Base-by-base conservation (phyloP, 2,797 vertebrate genomes). In the Melanogrammus aeglefinus region DNA sequence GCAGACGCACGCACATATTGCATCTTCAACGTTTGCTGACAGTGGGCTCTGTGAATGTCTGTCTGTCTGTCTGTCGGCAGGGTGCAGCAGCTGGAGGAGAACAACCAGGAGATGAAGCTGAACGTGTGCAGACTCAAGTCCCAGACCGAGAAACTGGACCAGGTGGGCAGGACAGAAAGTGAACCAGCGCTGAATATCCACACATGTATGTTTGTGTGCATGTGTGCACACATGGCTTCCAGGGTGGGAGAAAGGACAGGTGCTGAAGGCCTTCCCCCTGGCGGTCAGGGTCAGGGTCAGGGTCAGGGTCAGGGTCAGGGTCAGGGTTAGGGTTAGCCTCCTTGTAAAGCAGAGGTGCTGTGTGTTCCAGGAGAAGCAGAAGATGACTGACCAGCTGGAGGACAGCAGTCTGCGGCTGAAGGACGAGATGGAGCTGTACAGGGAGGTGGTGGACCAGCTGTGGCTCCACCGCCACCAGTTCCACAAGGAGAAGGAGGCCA, bases 401-500 rank as follows among this genome's bases (percentile, higher is more conserved):
- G 98, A 99, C 92, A 96, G 96, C 0, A 96, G 96, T 63, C 90
- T 99, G 85, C 93, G 97, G 27, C 94, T 99, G 86, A 97, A 96
- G 85, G 98, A 99, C 0, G 98, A 99, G 93, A 97, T 96, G 95
- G 97, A 99, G 80, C 88, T 99, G 76, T 97, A 99, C 92, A 96
- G 96, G 87, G 97, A 96, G 86, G 95, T 99, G 91, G 96, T 98
- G 96, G 97, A 98, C 90, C 99, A 98, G 86, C 92, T 99, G 75
- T 93, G 96, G 79, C 96, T 97, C 69, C 98, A 97, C 92, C 94
- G 97, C 66, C 94, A 96, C 0, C 95, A 97, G 72, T 98, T 97
- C 84, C 96, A 98, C 90, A 97, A 95, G 88, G 98, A 99, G 77
- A 96, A 96, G 41, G 96, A 98, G 79, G 95, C 96, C 3, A 98